These are phyloP conservation scores for Philereme transversata DNA, from an alignment of 2,888 invertebrate genomes.

Conservation along the genomic window DNA sequence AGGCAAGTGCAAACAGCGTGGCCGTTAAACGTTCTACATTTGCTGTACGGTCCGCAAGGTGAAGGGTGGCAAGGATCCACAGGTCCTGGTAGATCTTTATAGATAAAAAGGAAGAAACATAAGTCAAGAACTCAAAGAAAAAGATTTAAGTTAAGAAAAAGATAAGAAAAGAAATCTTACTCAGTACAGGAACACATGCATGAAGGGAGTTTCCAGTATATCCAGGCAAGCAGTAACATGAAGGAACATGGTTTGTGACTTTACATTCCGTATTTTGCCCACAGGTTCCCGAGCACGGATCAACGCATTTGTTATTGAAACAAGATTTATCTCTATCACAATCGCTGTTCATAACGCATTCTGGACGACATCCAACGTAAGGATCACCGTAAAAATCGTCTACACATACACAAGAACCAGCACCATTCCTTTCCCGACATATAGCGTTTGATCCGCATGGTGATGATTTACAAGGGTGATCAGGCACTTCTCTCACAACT, in stretches of 20 bases:
- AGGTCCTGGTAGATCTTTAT: conserved; percentile 74
- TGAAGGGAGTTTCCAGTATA: conserved; percentile 89
- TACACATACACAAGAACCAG: conserved; percentile 90
- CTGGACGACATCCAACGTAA: conserved; percentile 90
- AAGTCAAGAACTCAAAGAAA: conserved; percentile 52
- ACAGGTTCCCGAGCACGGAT: conserved; percentile 91
- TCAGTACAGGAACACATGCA: conserved; percentile 85
- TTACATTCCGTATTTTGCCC: conserved; percentile 90
- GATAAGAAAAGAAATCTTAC: conserved; percentile 82
- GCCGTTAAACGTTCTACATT: conserved; percentile 88
- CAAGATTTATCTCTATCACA: conserved; percentile 89
- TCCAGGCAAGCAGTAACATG: conserved; percentile 89
- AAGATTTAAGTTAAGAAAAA: conserved; percentile 54
- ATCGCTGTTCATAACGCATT: conserved; percentile 91
- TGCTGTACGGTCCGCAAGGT: conserved; percentile 91
- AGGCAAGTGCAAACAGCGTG: conserved; percentile 91
- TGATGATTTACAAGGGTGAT: conserved; percentile 90
- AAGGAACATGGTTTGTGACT: conserved; percentile 90
- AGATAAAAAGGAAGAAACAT: conserved; percentile 52
- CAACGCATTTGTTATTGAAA: conserved; percentile 89
- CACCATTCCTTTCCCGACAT: conserved; percentile 89
- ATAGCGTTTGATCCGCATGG: conserved; percentile 92
- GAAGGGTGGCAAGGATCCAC: conserved; percentile 89
- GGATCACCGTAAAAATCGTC: conserved; percentile 91
- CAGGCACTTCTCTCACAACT: conserved; percentile 84